Conservation (phyloP, 2,797 vertebrate genomes). For the Nyctalus aviator region DNA sequence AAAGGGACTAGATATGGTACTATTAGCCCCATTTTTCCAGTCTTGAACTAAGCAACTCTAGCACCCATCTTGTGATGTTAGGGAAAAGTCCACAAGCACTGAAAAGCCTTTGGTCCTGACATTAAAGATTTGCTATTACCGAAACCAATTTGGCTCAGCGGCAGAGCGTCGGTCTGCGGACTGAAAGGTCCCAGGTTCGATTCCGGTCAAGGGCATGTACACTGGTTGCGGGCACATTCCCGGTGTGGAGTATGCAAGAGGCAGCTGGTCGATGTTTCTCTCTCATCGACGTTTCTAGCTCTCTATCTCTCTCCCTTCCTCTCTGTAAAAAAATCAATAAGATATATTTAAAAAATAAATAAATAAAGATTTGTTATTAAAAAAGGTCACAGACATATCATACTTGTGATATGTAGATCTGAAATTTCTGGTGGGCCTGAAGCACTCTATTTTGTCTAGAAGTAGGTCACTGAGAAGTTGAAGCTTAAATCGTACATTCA, state of each 20-base stretch:
- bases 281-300: too few species aligned
- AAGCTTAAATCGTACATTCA: neutral
- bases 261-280: too few species aligned
- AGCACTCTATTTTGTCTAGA: neutral
- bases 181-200: too few species aligned
- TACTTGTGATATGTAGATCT: fast-evolving
- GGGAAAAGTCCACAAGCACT: neutral
- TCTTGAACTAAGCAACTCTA: neutral
- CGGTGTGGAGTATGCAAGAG: too few species aligned
- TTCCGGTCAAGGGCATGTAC: too few species aligned
- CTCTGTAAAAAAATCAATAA: too few species aligned
- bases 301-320: too few species aligned
- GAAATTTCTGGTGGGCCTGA: neutral
- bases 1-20: neutral
- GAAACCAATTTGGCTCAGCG: too few species aligned
- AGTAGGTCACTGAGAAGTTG: neutral
- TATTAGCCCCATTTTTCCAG: neutral
- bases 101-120: neutral
- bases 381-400: neutral
- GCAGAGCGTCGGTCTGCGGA: too few species aligned
- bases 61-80: neutral
- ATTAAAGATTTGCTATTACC: neutral
- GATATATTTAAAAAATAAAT: too few species aligned
- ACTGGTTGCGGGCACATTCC: too few species aligned
- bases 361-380: too few species aligned